Base-by-base conservation (phyloP, 2,113 vertebrate genomes). In the Uria lomvia region DNA sequence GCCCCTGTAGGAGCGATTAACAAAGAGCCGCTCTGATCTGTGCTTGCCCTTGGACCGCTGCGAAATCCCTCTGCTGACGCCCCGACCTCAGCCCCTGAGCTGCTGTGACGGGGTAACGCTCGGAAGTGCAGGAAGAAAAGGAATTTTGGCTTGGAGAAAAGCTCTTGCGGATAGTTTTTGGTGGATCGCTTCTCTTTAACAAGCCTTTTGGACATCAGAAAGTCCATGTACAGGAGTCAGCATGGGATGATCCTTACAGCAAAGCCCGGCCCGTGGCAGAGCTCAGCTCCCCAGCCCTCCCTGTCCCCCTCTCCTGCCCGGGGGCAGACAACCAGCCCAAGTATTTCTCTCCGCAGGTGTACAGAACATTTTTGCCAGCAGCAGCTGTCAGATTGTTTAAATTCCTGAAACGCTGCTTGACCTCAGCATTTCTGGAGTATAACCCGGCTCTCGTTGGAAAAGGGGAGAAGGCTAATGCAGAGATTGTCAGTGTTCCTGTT, bases 301-400 rank as follows among this genome's bases (percentile, higher is more conserved):
- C 65, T 15, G 23, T 80, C 38, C 36, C 59, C 68, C 71, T 14
- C 8, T 86, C 58, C 77, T 74, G 29, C 52, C 26, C 0, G 1
- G 45, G 68, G 49, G 9, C 22, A 53, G 34, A 52, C 1, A 0
- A 43, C 16, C 47, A 76, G 45, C 58, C 40, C 80, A 36, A 8
- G 34, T 47, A 22, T 73, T 94, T 73, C 47, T 94, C 32, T 75
- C 38, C 1, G 4, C 94, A 96, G 91, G 84, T 94, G 82, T 81
- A 93, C 78, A 38, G 76, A 96, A 30, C 40, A 11, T 71, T 96
- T 90, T 88, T 93, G 79, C 89, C 94, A 95, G 91, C 82, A 84
- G 88, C 87, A 76, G 81, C 70, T 76, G 40, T 88, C 87, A 86
- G 79, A 92, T 82, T 72, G 91, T 84, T 96, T 76, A 34, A 88